A percentile compares a stretch with the other conserved stretches of the same genome.
Conservation (phyloP, 2,888 invertebrate species). For the Tinea trinotella region DNA sequence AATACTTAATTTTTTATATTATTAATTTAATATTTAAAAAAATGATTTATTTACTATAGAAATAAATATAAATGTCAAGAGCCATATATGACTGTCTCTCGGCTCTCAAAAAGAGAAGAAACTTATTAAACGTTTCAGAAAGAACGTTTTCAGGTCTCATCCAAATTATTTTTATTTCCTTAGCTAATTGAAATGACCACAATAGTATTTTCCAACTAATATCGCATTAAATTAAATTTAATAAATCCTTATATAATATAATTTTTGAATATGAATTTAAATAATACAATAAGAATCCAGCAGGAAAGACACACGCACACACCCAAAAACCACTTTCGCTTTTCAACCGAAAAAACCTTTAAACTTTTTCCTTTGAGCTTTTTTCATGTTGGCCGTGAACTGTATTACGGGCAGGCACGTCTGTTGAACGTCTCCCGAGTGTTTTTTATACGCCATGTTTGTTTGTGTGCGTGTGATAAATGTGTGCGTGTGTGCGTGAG, state of each 20-base stretch:
- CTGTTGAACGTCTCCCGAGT: constrained; percentile 50
- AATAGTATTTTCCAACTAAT: too few relatives aligned
- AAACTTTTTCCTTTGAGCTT: constrained; percentile 38
- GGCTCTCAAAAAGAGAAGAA: too few relatives aligned
- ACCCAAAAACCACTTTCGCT: constrained; percentile 22
- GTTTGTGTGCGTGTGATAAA: constrained; percentile 24
- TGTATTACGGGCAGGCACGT: constrained; percentile 41
- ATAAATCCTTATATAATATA: neutral
- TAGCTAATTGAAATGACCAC: too few relatives aligned
- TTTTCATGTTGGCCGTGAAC: constrained; percentile 31
- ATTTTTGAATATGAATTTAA: constrained; percentile 20
- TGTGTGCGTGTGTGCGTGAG: constrained; percentile 22
- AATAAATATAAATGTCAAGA: too few relatives aligned
- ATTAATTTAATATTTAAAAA: too few relatives aligned
- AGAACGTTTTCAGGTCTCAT: too few relatives aligned
- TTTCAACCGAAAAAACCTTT: constrained; percentile 27
- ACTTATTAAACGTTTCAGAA: too few relatives aligned
- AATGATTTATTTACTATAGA: too few relatives aligned
- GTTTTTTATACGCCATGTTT: constrained; percentile 25
- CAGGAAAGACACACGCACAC: constrained; percentile 10
- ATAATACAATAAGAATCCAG: constrained; percentile 6
- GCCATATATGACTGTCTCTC: too few relatives aligned
- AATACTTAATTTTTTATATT: too few relatives aligned
- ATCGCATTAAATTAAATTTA: too few relatives aligned
- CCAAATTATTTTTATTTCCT: too few relatives aligned